Base-by-base conservation (phyloP, 2,888 invertebrate species). In the Cetonia aurata region DNA sequence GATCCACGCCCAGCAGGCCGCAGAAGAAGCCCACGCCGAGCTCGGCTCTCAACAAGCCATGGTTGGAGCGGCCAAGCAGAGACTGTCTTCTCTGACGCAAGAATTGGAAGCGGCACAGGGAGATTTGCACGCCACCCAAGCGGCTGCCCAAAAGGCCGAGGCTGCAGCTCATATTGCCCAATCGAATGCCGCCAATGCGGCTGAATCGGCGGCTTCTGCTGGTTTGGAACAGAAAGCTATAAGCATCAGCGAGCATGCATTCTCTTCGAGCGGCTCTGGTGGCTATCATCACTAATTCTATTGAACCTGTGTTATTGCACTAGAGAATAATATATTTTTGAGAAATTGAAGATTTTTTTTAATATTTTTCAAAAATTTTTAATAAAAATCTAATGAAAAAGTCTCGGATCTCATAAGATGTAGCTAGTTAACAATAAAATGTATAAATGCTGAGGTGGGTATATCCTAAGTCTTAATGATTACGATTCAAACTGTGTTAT, bases 111-210 rank as follows among this genome's bases (percentile, higher is more conserved):
- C 89, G 0, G 91, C 92, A 37, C 88, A 92, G 44, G 86, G 92
- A 71, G 93, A 93, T 82, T 93, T 92, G 80, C 91, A 92, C 15
- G 93, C 92, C 0, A 93, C 93, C 0, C 90, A 91, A 79, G 83
- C 89, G 0, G 93, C 93, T 3, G 91, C 93, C 0, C 87, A 90
- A 71, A 92, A 92, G 79, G 92, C 91, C 31, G 88, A 88, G 86
- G 87, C 89, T 65, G 88, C 91, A 0, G 93, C 92, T 0, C 92
- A 92, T 77, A 88, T 89, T 70, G 93, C 93, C 0, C 93, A 93
- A 75, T 90, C 90, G 37, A 93, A 92, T 80, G 93, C 93, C 0
- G 92, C 92, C 0, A 90, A 90, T 13, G 93, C 92, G 0, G 93
- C 65, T 15, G 57, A 48, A 17, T 55, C 65, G 12, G 70, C 70